Conservation (phyloP, 2,113 vertebrate species). For the Cottus gobio region DNA sequence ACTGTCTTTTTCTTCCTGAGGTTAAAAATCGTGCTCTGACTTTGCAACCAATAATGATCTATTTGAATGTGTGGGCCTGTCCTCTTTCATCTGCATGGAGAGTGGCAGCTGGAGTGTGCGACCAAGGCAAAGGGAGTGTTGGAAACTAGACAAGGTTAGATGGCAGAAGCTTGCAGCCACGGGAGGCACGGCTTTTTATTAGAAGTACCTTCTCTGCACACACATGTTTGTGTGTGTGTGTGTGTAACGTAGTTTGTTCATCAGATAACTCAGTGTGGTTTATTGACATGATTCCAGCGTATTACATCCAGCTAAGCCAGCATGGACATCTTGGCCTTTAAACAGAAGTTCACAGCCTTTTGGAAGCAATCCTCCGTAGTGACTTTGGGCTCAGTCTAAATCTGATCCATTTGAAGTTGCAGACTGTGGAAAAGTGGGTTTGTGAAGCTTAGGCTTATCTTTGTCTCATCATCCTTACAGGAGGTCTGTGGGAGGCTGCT, state of each 20-base stretch:
- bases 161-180: background rate
- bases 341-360: constrained; percentile 69
- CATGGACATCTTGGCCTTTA: constrained; percentile 61
- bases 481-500: background rate
- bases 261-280: constrained; percentile 44
- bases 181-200: background rate
- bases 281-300: constrained; percentile 64
- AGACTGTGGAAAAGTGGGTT: constrained; percentile 24
- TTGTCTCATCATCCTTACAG: constrained; percentile 31
- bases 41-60: background rate
- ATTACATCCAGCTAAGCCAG: constrained; percentile 51
- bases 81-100: constrained; percentile 22
- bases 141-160: constrained; percentile 5
- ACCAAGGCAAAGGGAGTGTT: background rate
- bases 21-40: background rate
- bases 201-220: background rate
- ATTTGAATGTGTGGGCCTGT: constrained; percentile 4
- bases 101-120: constrained; percentile 1
- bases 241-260: constrained; percentile 35
- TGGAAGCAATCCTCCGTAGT: constrained; percentile 38
- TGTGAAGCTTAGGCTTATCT: constrained; percentile 41
- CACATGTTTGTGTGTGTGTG: constrained; percentile 8
- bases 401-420: constrained; percentile 41
- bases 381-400: constrained; percentile 38
- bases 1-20: constrained; percentile 3